phyloP scores from a whole-genome alignment of 2,888 invertebrate species.

The Tipula vernalis region DNA sequence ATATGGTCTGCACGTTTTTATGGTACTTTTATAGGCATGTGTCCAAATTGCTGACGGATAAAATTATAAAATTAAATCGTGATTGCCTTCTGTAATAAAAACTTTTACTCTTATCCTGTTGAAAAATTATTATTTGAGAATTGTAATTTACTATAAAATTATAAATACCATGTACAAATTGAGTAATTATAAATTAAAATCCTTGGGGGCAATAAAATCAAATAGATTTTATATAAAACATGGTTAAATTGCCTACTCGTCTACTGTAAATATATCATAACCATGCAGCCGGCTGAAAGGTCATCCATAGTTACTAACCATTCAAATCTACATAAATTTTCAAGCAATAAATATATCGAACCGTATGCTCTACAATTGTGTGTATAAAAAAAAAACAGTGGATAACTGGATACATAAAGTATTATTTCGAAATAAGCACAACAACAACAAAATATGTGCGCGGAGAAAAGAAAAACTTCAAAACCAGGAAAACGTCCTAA shows the following conservation, averaged over 20 bases:
- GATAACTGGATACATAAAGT: neutral
- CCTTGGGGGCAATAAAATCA: neutral
- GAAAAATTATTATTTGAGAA: neutral
- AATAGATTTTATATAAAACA: neutral
- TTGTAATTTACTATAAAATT: neutral
- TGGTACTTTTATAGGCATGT: neutral
- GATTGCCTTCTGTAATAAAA: neutral
- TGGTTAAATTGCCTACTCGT: neutral
- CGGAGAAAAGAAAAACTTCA: neutral
- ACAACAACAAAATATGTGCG: neutral
- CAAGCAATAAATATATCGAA: neutral
- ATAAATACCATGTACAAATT: neutral
- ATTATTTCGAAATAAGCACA: neutral
- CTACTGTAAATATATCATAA: neutral
- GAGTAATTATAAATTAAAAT: neutral
- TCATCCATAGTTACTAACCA: neutral
- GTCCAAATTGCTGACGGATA: neutral
- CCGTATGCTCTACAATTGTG: neutral
- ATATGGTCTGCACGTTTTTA: too few species aligned
- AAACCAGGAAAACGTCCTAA: neutral
- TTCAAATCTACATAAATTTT: neutral
- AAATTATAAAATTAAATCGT: neutral
- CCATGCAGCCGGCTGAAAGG: neutral
- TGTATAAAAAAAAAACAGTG: neutral
- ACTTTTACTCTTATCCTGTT: neutral